Base-by-base conservation (phyloP, 2,113 vertebrate species). In the Holacanthus passer region DNA sequence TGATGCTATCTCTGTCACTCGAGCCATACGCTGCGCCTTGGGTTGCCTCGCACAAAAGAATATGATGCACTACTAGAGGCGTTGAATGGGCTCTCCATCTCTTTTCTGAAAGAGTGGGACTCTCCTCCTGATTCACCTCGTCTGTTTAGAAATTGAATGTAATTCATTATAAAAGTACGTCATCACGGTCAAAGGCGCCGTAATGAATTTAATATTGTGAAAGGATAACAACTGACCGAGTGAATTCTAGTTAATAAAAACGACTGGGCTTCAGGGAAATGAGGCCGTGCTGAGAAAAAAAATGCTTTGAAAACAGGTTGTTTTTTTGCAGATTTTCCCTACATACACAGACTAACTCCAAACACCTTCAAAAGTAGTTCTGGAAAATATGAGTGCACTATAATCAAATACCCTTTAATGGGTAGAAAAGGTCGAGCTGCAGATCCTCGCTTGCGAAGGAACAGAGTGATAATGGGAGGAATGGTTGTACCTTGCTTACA, bases 1-100 rank as follows among this genome's bases (percentile, higher is more conserved):
- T 83, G 91, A 95, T 94, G 86, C 75, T 90, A 93, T 93, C 91
- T 68, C 85, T 84, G 86, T 92, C 91, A 84, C 89, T 79, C 22
- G 58, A 88, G 87, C 79, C n/a, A 29, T 75, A 75, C 74, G 32
- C 84, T n/a, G 72, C 19, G 55, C 91, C 86, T 73, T 29, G 71
- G 72, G 75, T 70, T n/a, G 73, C 76, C 66, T 56, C 66, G n/a
- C 87, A 94, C 91, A 94, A 94, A 93, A 85, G 85, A 90, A 85
- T 86, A 87, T 86, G 91, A 94, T 88, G 88, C 89, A 77, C 81
- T 79, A 92, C 78, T 85, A 88, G 66, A 83, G 63, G 81, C 56
- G 52, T 65, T 90, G 84, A 91, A 91, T 79, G 74, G 82, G 77
- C 81, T 89, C 82, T 74, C 84, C 66, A 58, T 83, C 76, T 85